phyloP scores from a whole-genome alignment of 92 coral and sea anemone species.

The Montipora capitata region DNA sequence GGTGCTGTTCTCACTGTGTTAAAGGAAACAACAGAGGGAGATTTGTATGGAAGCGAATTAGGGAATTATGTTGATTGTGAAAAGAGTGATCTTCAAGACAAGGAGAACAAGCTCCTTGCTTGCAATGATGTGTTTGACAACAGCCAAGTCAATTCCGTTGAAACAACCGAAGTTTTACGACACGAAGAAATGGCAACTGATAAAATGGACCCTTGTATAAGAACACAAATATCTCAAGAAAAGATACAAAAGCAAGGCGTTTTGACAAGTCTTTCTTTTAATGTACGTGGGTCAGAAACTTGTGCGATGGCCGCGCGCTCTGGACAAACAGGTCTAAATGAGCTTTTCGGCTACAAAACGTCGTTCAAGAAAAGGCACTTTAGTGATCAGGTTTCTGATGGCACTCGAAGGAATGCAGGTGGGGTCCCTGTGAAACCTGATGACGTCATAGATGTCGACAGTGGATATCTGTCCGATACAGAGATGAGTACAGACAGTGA shows the following conservation, averaged over 20 bases:
- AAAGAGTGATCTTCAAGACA: neutral
- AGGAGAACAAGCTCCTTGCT: slow-evolving; percentile 26
- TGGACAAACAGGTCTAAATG: neutral
- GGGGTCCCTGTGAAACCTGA: neutral
- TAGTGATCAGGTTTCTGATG: neutral
- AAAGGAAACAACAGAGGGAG: neutral
- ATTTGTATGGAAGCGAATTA: neutral
- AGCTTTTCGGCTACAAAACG: slow-evolving; percentile 32
- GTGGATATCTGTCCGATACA: slow-evolving; percentile 88
- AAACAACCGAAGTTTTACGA: neutral
- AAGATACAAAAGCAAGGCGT: slow-evolving; percentile 11
- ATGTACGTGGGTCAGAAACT: neutral
- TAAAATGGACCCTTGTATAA: neutral
- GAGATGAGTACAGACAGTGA: slow-evolving; percentile 82
- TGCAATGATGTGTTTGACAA: neutral
- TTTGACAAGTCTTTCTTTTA: slow-evolving; percentile 23
- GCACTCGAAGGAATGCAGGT: neutral
- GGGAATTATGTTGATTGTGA: neutral
- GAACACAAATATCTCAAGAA: neutral
- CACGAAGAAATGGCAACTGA: neutral
- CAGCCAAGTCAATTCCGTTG: neutral
- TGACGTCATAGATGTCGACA: slow-evolving; percentile 70
- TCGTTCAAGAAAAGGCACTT: neutral
- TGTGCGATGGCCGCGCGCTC: neutral
- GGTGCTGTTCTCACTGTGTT: neutral